Conservation (phyloP, 2,113 vertebrate species). For the Paradoxurus hermaphroditus region DNA sequence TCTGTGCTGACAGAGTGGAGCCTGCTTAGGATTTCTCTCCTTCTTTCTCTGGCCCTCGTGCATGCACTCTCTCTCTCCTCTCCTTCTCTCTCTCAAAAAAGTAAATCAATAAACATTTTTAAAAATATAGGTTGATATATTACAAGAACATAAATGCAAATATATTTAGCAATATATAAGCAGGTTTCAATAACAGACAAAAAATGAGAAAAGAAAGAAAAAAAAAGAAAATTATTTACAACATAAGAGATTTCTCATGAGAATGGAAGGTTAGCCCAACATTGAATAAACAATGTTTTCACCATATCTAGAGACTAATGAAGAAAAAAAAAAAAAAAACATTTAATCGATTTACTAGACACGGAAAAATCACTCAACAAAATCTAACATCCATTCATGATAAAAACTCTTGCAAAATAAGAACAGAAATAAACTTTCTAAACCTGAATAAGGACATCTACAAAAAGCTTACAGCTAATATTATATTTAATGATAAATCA, state of each 20-base stretch:
- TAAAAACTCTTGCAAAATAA: not conserved
- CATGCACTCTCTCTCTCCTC: too few species aligned
- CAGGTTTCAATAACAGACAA: not conserved
- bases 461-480: not conserved
- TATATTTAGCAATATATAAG: not conserved
- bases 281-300: not conserved
- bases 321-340: not conserved
- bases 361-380: not conserved
- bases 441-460: not conserved
- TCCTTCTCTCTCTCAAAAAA: too few species aligned
- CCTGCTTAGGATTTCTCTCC: too few species aligned
- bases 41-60: too few species aligned
- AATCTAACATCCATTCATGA: not conserved
- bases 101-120: too few species aligned
- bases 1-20: too few species aligned
- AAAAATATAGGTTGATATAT: not conserved
- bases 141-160: not conserved
- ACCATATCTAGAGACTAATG: not conserved
- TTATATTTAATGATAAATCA: not conserved
- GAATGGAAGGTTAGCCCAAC: not conserved
- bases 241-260: not conserved
- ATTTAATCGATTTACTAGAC: not conserved
- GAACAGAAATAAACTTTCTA: not conserved
- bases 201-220: not conserved
- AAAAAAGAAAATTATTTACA: not conserved